A percentile compares a stretch with the other conserved stretches of the same genome.
Evolutionary conservation across 2,888 invertebrate species (phyloP).

Genomic region (Aphodius granarius): DNA sequence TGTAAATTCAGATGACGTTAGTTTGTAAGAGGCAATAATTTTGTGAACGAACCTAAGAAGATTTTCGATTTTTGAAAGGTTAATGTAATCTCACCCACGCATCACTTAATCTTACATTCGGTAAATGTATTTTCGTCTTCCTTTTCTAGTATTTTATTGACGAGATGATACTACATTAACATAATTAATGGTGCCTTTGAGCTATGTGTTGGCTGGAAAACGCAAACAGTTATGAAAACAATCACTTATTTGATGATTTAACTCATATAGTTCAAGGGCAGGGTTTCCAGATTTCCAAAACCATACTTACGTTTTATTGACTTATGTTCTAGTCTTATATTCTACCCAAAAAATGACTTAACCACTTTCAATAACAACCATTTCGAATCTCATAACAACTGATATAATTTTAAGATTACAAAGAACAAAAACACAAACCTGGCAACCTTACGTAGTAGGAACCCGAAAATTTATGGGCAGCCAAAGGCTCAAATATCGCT

Average conservation of each 20-base stretch:
- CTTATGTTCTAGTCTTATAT: too few relatives aligned
- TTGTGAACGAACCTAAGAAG: not conserved
- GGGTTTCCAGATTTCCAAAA: too few relatives aligned
- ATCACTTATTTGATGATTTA: too few relatives aligned
- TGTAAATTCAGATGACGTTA: not conserved
- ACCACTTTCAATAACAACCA: too few relatives aligned
- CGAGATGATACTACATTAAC: not conserved
- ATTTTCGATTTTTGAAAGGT: not conserved
- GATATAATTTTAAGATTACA: too few relatives aligned
- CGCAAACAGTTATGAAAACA: not conserved
- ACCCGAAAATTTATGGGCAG: not conserved
- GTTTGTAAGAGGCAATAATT: not conserved
- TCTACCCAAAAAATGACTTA: too few relatives aligned
- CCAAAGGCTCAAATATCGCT: not conserved
- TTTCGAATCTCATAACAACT: too few relatives aligned
- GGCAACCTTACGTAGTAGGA: too few relatives aligned
- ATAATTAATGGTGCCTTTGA: not conserved
- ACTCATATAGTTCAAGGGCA: too few relatives aligned
- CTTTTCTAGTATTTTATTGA: not conserved
- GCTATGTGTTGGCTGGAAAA: not conserved
- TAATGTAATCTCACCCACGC: not conserved
- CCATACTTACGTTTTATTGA: too few relatives aligned
- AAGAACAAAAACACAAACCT: too few relatives aligned
- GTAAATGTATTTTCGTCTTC: not conserved
- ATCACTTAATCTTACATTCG: not conserved